Percentiles rank a stretch among this genome's conserved stretches.
These are phyloP conservation scores for Troides aeacus DNA, from an alignment of 2,888 invertebrate genomes.

Conservation along the genomic window DNA sequence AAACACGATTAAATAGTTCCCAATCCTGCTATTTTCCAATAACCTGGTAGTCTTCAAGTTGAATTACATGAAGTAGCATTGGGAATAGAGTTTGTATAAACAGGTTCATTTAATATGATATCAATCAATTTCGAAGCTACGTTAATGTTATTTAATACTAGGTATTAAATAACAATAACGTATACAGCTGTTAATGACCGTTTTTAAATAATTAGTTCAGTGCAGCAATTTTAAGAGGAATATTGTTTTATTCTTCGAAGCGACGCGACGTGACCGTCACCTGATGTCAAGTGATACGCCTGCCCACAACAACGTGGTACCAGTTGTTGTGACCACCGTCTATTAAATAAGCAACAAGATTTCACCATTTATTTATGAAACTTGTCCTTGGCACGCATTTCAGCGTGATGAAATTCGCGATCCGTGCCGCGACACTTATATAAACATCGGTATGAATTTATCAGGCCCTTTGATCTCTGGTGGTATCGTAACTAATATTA, in stretches of 20 bases:
- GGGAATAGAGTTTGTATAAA: constrained; percentile 6
- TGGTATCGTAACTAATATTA: constrained; percentile 11
- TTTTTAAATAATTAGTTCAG: too few species aligned
- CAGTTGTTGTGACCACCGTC: too few species aligned
- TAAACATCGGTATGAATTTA: constrained; percentile 7
- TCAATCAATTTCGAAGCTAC: constrained; percentile 2
- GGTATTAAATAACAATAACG: too few species aligned
- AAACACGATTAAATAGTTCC: too few species aligned
- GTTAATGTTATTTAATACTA: neutral
- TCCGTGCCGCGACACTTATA: neutral
- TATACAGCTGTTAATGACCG: too few species aligned
- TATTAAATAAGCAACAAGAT: neutral
- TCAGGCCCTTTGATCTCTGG: constrained; percentile 21
- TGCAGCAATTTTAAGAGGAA: too few species aligned
- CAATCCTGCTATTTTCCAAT: too few species aligned
- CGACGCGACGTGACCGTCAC: too few species aligned
- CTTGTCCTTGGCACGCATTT: constrained; percentile 5
- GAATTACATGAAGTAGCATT: neutral
- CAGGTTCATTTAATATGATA: constrained; percentile 1
- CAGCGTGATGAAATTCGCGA: neutral
- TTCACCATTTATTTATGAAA: neutral
- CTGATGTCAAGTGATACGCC: too few species aligned
- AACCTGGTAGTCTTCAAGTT: neutral
- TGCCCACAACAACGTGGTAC: too few species aligned
- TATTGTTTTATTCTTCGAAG: too few species aligned